phyloP scores from a whole-genome alignment of 2,888 invertebrate species.

The Epiblema foenella region DNA sequence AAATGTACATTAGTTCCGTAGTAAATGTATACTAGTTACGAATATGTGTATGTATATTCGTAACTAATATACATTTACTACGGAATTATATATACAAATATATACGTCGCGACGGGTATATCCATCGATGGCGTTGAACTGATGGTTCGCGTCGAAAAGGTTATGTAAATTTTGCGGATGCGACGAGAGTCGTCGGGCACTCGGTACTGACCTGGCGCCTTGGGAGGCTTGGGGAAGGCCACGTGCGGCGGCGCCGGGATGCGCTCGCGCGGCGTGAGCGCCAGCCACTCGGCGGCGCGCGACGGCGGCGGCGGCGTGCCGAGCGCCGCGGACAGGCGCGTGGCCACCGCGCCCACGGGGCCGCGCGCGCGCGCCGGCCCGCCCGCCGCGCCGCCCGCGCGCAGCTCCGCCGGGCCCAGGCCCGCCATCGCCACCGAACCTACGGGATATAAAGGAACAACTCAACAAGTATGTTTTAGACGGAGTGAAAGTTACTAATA shows the following conservation, averaged over 20 bases:
- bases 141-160: no score
- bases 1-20: no score
- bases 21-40: no score
- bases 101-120: no score
- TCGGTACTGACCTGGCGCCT: constrained; percentile 88
- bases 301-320: constrained; percentile 71
- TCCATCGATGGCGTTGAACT: no score
- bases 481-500: no score
- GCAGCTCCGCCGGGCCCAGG: constrained; percentile 80
- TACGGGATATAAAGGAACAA: constrained; percentile 53
- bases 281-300: constrained; percentile 88
- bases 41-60: no score
- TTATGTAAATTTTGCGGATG: no score
- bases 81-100: no score
- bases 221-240: constrained; percentile 96
- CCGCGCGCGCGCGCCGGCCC: constrained; percentile 65
- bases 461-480: no score
- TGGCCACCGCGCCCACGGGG: constrained; percentile 73
- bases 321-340: constrained; percentile 71
- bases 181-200: no score
- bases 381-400: constrained; percentile 63
- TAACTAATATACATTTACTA: no score
- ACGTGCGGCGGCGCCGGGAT: constrained; percentile 92
- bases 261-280: constrained; percentile 89
- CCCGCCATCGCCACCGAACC: constrained; percentile 84